phyloP scores from a whole-genome alignment of 2,888 invertebrate species.

The Pandemis cinnamomeana region DNA sequence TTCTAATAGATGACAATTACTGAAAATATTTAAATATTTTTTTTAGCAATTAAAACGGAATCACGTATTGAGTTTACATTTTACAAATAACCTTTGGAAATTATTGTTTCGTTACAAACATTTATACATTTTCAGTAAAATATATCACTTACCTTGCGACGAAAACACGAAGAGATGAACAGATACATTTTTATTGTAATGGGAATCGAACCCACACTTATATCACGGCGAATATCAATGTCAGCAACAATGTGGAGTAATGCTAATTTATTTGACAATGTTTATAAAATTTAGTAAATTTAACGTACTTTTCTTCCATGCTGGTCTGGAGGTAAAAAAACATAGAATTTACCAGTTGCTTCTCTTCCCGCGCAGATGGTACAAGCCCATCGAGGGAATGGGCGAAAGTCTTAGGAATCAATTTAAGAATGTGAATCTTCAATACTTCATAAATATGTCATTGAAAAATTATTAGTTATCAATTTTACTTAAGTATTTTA shows the following conservation, averaged over 20 bases:
- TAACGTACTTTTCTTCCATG: background rate
- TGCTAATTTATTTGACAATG: too few species aligned
- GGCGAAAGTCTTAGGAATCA: too few species aligned
- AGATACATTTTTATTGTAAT: background rate
- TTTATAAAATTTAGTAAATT: background rate
- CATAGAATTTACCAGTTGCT: too few species aligned
- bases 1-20: constrained; percentile 6
- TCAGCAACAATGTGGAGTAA: background rate
- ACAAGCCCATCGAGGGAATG: too few species aligned
- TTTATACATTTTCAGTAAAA: constrained; percentile 19
- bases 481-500: too few species aligned
- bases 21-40: constrained; percentile 16
- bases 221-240: background rate
- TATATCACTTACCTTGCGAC: constrained; percentile 30
- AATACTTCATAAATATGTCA: too few species aligned
- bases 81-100: too few species aligned
- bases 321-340: too few species aligned
- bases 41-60: background rate
- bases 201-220: constrained; percentile 32
- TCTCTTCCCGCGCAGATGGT: too few species aligned
- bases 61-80: too few species aligned
- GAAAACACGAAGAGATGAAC: constrained; percentile 4
- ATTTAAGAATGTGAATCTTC: too few species aligned
- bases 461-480: too few species aligned
- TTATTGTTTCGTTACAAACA: background rate